Conservation (phyloP, 37 sponge, comb jelly and placozoan species). For the Beroe forskalii region DNA sequence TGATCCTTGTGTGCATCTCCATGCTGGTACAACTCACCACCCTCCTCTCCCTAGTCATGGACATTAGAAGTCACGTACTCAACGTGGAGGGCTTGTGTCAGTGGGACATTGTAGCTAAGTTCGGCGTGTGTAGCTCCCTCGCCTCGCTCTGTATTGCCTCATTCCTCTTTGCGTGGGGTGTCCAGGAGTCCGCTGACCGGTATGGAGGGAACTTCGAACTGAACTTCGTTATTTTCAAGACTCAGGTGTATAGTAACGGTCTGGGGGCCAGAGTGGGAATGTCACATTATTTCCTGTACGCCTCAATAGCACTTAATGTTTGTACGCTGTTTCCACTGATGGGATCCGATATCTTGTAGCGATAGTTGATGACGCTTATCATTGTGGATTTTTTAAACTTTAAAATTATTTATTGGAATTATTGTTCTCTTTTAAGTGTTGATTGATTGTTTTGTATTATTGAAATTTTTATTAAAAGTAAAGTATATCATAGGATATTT, state of each 20-base stretch:
- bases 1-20: conserved; percentile 18
- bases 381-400: too few relatives aligned
- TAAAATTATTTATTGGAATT: too few relatives aligned
- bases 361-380: too few relatives aligned
- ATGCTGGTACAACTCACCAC: conserved; percentile 14
- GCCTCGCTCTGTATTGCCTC: conserved; percentile 31
- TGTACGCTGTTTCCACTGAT: not conserved
- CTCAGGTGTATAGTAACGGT: not conserved
- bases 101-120: conserved; percentile 53
- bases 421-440: too few relatives aligned
- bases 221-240: not conserved
- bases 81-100: conserved; percentile 30
- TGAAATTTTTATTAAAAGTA: too few relatives aligned
- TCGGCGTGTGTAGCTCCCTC: conserved; percentile 29
- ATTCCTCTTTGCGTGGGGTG: not conserved
- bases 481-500: too few relatives aligned
- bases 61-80: not conserved
- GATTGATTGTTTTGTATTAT: too few relatives aligned
- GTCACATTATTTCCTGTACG: not conserved
- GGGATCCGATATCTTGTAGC: not conserved
- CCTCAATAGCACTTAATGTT: conserved; percentile 2
- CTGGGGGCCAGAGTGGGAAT: not conserved
- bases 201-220: conserved; percentile 18
- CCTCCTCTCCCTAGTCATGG: conserved; percentile 12
- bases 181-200: not conserved